These are phyloP conservation scores for Macroteleia sp. DNA, from an alignment of 2,888 invertebrate genomes.

Conservation along the genomic window DNA sequence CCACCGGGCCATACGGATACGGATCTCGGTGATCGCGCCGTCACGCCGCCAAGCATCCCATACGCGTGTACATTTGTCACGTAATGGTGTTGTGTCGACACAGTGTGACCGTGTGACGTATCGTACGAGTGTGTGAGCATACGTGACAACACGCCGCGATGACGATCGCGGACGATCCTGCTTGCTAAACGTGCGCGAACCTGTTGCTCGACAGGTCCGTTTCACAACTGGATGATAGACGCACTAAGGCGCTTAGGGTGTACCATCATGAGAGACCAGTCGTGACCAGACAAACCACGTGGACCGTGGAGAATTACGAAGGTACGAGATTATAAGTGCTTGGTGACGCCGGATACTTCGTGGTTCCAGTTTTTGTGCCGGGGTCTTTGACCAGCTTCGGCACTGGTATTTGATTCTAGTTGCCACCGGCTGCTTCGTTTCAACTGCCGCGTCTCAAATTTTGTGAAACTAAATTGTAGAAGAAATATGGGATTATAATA, in stretches of 20 bases:
- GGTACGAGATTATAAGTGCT: conserved; percentile 22
- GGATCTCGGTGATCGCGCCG: conserved; percentile 37
- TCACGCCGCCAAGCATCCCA: conserved; percentile 38
- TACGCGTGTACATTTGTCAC: conserved; percentile 45
- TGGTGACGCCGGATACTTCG: background rate
- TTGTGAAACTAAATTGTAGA: too few relatives aligned
- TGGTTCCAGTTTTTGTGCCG: conserved; percentile 13
- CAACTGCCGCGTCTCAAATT: too few relatives aligned
- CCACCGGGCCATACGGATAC: conserved; percentile 52
- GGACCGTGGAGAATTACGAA: conserved; percentile 36
- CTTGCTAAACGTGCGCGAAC: conserved; percentile 16
- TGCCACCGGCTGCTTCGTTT: too few relatives aligned
- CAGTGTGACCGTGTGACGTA: conserved; percentile 53
- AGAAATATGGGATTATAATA: too few relatives aligned
- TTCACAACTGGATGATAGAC: conserved; percentile 10
- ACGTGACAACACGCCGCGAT: conserved; percentile 36
- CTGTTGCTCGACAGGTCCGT: conserved; percentile 22
- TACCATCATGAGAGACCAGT: conserved; percentile 13
- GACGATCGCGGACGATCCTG: conserved; percentile 32
- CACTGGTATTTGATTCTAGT: too few relatives aligned
- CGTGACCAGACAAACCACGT: conserved; percentile 30
- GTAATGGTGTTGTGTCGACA: conserved; percentile 55
- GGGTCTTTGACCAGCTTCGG: conserved; percentile 34
- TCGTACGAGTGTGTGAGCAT: conserved; percentile 42
- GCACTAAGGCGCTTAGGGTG: background rate